Evolutionary conservation across 2,888 invertebrate genomes (phyloP), one percentile per base, ranked within the genome.

Genomic region (Hypomecis atomaria): DNA sequence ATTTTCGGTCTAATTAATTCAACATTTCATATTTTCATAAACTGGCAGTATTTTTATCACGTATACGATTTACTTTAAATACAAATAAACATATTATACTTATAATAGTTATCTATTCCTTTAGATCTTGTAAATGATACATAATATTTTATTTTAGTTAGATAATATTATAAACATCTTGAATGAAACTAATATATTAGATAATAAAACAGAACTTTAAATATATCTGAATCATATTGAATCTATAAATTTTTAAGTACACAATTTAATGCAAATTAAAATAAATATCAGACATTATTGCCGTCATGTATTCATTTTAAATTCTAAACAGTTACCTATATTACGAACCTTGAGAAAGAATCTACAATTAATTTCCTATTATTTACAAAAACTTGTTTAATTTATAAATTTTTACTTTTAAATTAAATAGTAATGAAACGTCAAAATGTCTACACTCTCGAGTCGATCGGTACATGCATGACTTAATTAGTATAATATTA

Each of bases 21-120:
- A 84, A 82, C 75, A 75, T 75, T 66, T 68, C 78, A 83, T 73
- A 79, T 78, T 75, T 76, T 82, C 84, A 83, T 74, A 86, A 89
- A 89, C 90, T 90, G 91, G 91, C 91, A 91, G 91, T 90, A 81
- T 82, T 65, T 76, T 59, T 90, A 89, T 90, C 89, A 89, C 90
- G 86, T 87, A 88, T 88, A 89, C 86, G 71, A 85, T 55, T 67
- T 63, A 66, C 2, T 10, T 56, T 45, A 36, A 7, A 23, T 5
- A 44, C 4, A 42, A 54, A 54, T 36, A 45, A 11, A 45, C 37
- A 23, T 37, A 6, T 7, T 34, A 34, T 0, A 23, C 23, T 23
- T 23, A 23, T 23, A 23, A 23, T 23, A 23, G 3, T 2, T 23
- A 23, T 23, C 23, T 33, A 42, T 42, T 52, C 7, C 23, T 23